phyloP scores from a whole-genome alignment of 2,797 vertebrate species.

The Spinus olivaceus region DNA sequence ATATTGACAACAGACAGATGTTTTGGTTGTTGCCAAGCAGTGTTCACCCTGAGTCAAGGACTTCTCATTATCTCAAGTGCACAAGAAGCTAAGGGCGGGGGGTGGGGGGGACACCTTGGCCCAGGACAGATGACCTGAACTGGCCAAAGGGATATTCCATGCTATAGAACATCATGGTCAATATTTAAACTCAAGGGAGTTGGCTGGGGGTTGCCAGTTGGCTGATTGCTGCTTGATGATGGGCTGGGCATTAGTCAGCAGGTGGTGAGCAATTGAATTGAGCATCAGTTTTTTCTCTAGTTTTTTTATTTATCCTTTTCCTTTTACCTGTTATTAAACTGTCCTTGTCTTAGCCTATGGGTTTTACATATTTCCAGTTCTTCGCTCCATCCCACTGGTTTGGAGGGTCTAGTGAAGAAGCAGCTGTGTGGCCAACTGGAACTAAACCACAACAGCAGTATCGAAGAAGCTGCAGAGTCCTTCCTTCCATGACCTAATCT shows the following conservation, averaged over 20 bases:
- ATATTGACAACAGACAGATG: background rate
- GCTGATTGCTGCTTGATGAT: background rate
- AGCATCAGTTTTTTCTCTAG: background rate
- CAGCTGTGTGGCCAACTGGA: background rate
- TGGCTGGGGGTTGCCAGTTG: background rate
- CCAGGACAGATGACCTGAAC: background rate
- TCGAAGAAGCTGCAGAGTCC: background rate
- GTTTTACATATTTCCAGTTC: background rate
- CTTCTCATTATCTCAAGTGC: background rate
- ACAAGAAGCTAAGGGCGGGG: background rate
- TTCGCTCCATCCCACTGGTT: background rate
- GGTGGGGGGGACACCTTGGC: background rate
- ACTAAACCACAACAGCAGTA: fast-evolving
- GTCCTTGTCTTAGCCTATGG: background rate
- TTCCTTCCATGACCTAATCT: background rate
- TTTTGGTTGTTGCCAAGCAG: background rate
- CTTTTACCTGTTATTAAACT: background rate
- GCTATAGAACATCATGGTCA: background rate
- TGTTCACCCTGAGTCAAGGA: background rate
- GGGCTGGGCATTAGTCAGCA: background rate
- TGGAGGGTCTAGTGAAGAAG: background rate
- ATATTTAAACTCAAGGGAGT: background rate
- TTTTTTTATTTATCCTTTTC: background rate
- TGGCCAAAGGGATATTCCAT: background rate
- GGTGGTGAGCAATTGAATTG: background rate